Percentiles rank a stretch among this genome's conserved stretches.
Conservation (phyloP, 1,140 invertebrate genomes). For the Drosophila insularis region DNA sequence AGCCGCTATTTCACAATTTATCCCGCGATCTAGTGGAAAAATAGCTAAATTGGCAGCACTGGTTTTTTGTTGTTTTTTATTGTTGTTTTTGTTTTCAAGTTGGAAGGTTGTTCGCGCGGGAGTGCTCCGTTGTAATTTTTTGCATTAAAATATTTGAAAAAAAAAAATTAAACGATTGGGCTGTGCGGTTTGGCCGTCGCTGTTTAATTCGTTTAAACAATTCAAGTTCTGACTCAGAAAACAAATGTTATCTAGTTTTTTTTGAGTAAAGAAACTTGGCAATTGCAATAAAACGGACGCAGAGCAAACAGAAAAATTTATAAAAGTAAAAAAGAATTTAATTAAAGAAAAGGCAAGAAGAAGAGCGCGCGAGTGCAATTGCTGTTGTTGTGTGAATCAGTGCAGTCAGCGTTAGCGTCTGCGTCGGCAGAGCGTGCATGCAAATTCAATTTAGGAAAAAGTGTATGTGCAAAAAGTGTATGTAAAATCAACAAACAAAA, state of each 20-base stretch:
- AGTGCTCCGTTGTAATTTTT: no score
- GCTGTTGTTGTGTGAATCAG: conserved; percentile 8
- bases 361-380: conserved; percentile 16
- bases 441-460: conserved; percentile 37
- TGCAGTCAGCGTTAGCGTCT: conserved; percentile 10
- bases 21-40: background rate
- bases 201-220: background rate
- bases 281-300: background rate
- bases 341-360: conserved; percentile 44
- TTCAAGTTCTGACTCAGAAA: background rate
- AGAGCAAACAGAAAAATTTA: conserved; percentile 8
- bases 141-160: no score
- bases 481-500: conserved; percentile 20
- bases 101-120: conserved; percentile 10
- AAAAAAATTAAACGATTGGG: no score
- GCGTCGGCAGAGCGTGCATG: conserved; percentile 2
- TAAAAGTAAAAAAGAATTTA: conserved; percentile 52
- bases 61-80: background rate
- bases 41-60: no score
- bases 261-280: no score
- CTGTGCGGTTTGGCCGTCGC: background rate
- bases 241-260: no score
- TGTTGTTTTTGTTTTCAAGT: conserved; percentile 24
- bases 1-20: background rate
- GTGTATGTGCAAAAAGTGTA: conserved; percentile 52